phyloP scores from a whole-genome alignment of 2,888 invertebrate genomes.

The Bruchidius siliquastri region DNA sequence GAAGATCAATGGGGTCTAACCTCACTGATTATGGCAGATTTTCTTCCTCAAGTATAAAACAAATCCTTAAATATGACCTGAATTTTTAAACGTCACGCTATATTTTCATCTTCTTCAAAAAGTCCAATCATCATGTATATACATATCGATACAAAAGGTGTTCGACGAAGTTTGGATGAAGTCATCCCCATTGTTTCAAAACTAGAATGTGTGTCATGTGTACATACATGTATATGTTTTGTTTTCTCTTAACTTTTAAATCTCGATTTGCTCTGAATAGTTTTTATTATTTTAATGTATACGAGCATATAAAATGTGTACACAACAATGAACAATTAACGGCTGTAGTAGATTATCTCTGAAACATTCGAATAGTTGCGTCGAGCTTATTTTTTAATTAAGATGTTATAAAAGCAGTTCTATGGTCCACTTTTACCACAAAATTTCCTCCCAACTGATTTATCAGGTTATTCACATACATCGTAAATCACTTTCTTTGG shows the following conservation, averaged over 20 bases:
- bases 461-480: background rate
- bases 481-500: background rate
- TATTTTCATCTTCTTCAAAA: too few relatives aligned
- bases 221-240: slow-evolving; percentile 12
- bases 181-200: background rate
- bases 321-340: background rate
- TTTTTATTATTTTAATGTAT: slow-evolving; percentile 22
- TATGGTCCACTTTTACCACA: background rate
- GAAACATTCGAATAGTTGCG: background rate
- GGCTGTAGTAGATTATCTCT: background rate
- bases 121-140: too few relatives aligned
- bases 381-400: background rate
- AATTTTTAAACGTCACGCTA: too few relatives aligned
- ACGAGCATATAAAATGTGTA: slow-evolving; percentile 1
- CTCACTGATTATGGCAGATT: too few relatives aligned
- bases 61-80: too few relatives aligned
- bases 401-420: background rate
- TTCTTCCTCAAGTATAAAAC: too few relatives aligned
- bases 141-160: too few relatives aligned
- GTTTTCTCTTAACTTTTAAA: slow-evolving; percentile 20
- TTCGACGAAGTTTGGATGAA: background rate
- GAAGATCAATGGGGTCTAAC: too few relatives aligned
- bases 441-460: background rate
- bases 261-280: slow-evolving; percentile 31
- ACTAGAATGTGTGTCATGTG: background rate